A percentile compares a stretch with the other conserved stretches of the same genome.
These are phyloP conservation scores for Manduca sexta DNA, from an alignment of 1,140 invertebrate species.

Conservation along the genomic window DNA sequence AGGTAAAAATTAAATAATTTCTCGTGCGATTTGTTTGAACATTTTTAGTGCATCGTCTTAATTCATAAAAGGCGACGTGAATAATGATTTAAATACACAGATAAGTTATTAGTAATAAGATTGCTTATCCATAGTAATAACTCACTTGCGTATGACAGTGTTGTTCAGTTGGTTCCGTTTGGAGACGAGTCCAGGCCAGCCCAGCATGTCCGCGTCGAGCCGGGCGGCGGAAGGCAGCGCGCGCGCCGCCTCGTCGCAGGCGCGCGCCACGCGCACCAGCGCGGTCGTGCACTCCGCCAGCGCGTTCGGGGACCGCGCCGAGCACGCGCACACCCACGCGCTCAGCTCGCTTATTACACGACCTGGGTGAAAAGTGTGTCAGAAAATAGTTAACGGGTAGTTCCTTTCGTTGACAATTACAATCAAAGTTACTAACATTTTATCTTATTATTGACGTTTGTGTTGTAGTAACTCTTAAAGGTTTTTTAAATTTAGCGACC, in stretches of 20 bases:
- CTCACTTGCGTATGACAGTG: constrained; percentile 48
- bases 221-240: constrained; percentile 57
- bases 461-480: no score
- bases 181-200: constrained; percentile 90
- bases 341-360: constrained; percentile 53
- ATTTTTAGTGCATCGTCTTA: no score
- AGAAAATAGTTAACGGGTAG: background rate
- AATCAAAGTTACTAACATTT: no score
- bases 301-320: constrained; percentile 45
- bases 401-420: background rate
- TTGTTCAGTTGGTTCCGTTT: constrained; percentile 51
- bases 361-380: constrained; percentile 21
- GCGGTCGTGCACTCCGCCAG: constrained; percentile 35
- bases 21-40: no score
- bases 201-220: constrained; percentile 86
- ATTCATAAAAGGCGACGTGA: no score
- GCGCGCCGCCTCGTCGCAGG: constrained; percentile 66
- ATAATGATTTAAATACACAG: no score
- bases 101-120: no score
- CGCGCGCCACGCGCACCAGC: constrained; percentile 66
- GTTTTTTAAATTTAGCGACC: no score
- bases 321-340: constrained; percentile 52
- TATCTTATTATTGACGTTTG: no score
- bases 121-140: no score
- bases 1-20: no score